Evolutionary conservation across 2,113 vertebrate genomes (phyloP), one percentile per base, ranked within the genome.

Genomic region (Pollachius pollachius): DNA sequence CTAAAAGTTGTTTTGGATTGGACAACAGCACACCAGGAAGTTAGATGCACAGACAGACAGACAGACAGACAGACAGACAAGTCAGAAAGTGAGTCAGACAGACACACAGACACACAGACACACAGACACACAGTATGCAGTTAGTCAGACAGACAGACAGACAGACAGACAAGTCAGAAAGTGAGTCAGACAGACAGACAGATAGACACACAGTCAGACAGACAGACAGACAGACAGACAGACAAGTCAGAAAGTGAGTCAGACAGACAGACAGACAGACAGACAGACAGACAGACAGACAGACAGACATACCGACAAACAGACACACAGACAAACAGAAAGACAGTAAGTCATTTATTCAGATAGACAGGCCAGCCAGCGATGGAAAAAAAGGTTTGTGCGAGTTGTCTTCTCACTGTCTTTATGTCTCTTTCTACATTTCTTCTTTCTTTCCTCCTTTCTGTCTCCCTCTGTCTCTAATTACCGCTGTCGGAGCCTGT

Each of bases 401-500:
- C 9, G 41, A 48, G 41, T 13, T 48, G 41, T 48, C 27, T 16
- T 41, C 62, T 63, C 1, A 30, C 52, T 64, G 41, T 37, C 62
- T 69, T 41, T 66, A 23, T 58, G 48, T 62, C n/a, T 18, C 34
- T 1, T 52, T 67, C 72, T 65, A 76, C 62, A 67, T 48, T 66
- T 25, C 54, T 30, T 62, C n/a, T 18, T 21, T 1, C 57, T 67
- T 70, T 65, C 78, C 27, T 16, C 41, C 62, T 64, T 5, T 64
- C 52, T 65, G 41, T 41, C 62, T 67, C 30, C 64, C 30, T 54
- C 27, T 52, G 68, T 65, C 78, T 87, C 81, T 89, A 90, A 91
- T 90, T 90, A 81, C 82, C 74, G 79, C 84, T 74, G 88, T 69
- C 58, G 71, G 75, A 82, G 83, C 86, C 85, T 81, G 85, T 56